phyloP scores from a whole-genome alignment of 2,113 vertebrate species.

The Dicaeum eximium region DNA sequence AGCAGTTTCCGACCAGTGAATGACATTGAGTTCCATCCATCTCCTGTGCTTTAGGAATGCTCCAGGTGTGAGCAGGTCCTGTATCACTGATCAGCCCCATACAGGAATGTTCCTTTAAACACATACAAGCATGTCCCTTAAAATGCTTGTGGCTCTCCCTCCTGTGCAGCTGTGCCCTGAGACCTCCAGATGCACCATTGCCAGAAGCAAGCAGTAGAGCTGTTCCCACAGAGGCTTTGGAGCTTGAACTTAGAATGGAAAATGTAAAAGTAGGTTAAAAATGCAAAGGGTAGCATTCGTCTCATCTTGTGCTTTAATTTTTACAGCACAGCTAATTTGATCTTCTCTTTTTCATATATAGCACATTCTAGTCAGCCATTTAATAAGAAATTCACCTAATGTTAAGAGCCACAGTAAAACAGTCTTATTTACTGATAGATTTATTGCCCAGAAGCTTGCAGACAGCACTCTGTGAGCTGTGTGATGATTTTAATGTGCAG shows the following conservation, averaged over 20 bases:
- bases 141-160: neutral
- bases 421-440: neutral
- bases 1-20: neutral
- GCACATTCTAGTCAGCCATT: neutral
- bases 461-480: neutral
- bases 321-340: neutral
- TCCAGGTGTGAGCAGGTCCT: neutral
- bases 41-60: neutral
- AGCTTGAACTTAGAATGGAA: neutral
- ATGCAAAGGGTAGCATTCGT: neutral
- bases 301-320: neutral
- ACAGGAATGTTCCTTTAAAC: rapidly evolving
- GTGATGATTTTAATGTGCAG: slow-evolving; percentile 4
- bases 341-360: neutral
- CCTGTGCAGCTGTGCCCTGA: neutral
- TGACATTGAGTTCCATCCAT: neutral
- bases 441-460: neutral
- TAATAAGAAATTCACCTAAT: neutral
- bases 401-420: neutral
- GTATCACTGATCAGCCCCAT: rapidly evolving
- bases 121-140: neutral
- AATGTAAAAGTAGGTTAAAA: neutral
- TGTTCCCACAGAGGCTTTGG: neutral
- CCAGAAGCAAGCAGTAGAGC: neutral
- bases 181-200: neutral